A percentile compares a stretch with the other conserved stretches of the same genome.
These are phyloP conservation scores for Kryptolebias marmoratus DNA, from an alignment of 2,113 vertebrate genomes.

Conservation along the genomic window DNA sequence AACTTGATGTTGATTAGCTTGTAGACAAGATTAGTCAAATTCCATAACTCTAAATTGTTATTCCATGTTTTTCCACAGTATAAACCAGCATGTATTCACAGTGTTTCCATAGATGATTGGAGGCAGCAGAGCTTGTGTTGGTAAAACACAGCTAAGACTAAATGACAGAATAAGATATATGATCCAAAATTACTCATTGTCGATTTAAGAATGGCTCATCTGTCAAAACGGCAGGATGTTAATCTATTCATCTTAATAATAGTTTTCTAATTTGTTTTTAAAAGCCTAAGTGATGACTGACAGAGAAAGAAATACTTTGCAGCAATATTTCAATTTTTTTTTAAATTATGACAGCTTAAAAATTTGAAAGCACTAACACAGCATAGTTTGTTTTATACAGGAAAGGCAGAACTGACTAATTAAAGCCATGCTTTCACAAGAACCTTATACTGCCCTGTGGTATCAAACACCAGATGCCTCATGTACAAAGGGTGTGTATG, in stretches of 20 bases:
- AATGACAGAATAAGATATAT: slow-evolving; percentile 31
- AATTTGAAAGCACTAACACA: background rate
- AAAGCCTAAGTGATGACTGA: slow-evolving; percentile 15
- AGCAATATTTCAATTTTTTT: background rate
- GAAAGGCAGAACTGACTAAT: background rate
- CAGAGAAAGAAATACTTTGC: background rate
- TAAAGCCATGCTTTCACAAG: no score
- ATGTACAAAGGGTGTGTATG: no score
- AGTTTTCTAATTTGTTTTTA: slow-evolving; percentile 22
- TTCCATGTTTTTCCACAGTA: slow-evolving; percentile 18
- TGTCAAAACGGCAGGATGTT: slow-evolving; percentile 36
- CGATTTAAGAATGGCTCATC: slow-evolving; percentile 34
- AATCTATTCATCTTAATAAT: slow-evolving; percentile 32
- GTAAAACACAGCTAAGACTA: background rate
- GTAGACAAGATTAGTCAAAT: slow-evolving; percentile 37
- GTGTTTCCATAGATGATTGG: slow-evolving; percentile 6
- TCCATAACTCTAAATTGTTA: slow-evolving; percentile 8
- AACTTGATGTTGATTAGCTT: slow-evolving; percentile 33
- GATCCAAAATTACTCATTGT: slow-evolving; percentile 30
- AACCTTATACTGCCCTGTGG: background rate
- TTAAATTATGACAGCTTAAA: no score
- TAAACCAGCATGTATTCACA: background rate
- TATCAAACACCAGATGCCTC: background rate
- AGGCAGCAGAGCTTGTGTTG: background rate
- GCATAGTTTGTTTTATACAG: background rate